phyloP scores from a whole-genome alignment of 2,888 invertebrate species.

The Sminthurides aquaticus region DNA sequence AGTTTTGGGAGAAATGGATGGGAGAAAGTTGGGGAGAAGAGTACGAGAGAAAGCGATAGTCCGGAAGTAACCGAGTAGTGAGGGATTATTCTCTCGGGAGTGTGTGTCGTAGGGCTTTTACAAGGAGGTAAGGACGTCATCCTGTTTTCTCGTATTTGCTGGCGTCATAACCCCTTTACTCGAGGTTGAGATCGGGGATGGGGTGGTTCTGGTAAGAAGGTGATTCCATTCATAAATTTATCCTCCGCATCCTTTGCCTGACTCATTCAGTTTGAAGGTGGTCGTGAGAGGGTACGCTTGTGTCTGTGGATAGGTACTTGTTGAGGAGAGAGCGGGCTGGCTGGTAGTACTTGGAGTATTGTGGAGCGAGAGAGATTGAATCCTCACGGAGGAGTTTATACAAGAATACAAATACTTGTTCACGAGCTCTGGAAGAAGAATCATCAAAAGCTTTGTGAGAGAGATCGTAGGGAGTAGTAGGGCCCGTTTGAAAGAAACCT shows the following conservation, averaged over 20 bases:
- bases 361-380: no score
- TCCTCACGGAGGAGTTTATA: background rate
- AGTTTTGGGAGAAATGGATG: background rate
- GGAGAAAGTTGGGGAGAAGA: background rate
- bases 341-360: no score
- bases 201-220: slow-evolving; percentile 37
- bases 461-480: no score
- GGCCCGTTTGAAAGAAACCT: no score
- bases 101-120: background rate
- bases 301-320: slow-evolving; percentile 5
- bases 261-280: slow-evolving; percentile 41
- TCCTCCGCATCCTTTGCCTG: slow-evolving; percentile 30
- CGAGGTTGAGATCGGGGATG: slow-evolving; percentile 25
- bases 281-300: slow-evolving; percentile 19
- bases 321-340: background rate
- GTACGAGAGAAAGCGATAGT: background rate
- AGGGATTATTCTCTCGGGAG: background rate
- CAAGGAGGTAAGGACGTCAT: slow-evolving; percentile 33
- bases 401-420: background rate
- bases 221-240: slow-evolving; percentile 44
- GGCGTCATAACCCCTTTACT: slow-evolving; percentile 42
- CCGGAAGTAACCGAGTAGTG: background rate
- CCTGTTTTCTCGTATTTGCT: slow-evolving; percentile 24
- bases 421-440: slow-evolving; percentile 33
- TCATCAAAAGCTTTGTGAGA: no score